These are phyloP conservation scores for Gadus chalcogrammus DNA, from an alignment of 2,113 vertebrate genomes.

Conservation along the genomic window DNA sequence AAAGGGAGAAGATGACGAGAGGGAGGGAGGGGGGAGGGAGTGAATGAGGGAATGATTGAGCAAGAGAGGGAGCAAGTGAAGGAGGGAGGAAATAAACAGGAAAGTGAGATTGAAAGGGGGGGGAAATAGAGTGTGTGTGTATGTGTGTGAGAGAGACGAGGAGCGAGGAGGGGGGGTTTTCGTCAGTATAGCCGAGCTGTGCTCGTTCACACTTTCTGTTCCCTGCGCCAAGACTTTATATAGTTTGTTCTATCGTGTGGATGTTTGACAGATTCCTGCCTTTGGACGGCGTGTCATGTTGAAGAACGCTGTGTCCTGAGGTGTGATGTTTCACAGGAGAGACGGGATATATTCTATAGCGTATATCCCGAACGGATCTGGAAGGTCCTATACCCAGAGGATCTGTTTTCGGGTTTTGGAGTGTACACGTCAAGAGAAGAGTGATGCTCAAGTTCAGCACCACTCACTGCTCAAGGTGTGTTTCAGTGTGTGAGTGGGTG, in stretches of 20 bases:
- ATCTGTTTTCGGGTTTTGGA: too few relatives aligned
- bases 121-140: not conserved
- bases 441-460: constrained; percentile 46
- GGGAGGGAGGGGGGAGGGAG: not conserved
- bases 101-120: not conserved
- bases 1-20: not conserved
- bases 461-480: constrained; percentile 36
- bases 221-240: too few relatives aligned
- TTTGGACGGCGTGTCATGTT: too few relatives aligned
- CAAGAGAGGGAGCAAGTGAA: not conserved
- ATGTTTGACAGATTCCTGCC: too few relatives aligned
- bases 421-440: not conserved
- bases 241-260: too few relatives aligned
- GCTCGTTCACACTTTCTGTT: not conserved
- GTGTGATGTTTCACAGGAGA: too few relatives aligned
- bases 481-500: constrained; percentile 9
- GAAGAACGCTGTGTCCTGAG: too few relatives aligned
- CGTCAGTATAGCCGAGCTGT: too few relatives aligned
- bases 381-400: too few relatives aligned
- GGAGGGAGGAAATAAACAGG: not conserved
- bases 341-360: too few relatives aligned
- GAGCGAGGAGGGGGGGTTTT: not conserved
- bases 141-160: not conserved
- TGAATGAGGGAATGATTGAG: not conserved
- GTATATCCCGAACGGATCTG: too few relatives aligned